phyloP scores from a whole-genome alignment of 2,113 vertebrate genomes.

The mouse (Mus musculus) region GRCm39 chr16:30427501-30428000 shows the following conservation, averaged over 20 bases:
- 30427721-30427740: not conserved
- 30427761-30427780: too few species aligned
- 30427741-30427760: too few species aligned
- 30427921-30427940: slow-evolving; percentile 47
- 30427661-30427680: not conserved
- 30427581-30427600: not conserved
- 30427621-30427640: not conserved
- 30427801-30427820: slow-evolving; percentile 4
- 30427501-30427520: not conserved
- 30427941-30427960: slow-evolving; percentile 31
- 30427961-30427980: slow-evolving; percentile 46
- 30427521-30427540: too few species aligned
- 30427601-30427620: not conserved
- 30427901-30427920: slow-evolving; percentile 61
- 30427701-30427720: not conserved
- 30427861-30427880: not conserved
- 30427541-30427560: not conserved
- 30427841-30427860: slow-evolving; percentile 35
- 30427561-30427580: slow-evolving; percentile 7
- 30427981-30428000: not conserved
- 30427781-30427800: not conserved
- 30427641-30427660: not conserved
- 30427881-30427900: slow-evolving; percentile 42
- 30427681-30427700: not conserved
- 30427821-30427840: slow-evolving; percentile 48